Evolutionary conservation across 30 jellyfish, hydroid and myxozoan species (phyloP).

Genomic region (Catostylus mosaicus): DNA sequence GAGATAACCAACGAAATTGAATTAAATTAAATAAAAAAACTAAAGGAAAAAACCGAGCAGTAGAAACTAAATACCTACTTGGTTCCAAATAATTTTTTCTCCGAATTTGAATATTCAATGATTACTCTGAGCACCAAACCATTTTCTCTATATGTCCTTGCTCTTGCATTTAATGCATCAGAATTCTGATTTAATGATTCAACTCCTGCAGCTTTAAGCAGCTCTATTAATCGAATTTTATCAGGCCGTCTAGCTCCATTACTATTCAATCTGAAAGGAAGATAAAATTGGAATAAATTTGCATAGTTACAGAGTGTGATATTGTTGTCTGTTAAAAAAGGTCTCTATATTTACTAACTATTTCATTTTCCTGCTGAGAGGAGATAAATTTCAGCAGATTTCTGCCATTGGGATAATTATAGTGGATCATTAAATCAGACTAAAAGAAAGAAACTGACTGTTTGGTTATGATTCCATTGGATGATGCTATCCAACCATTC

Average conservation of each 20-base stretch:
- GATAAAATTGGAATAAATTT: not conserved
- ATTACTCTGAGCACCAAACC: constrained; percentile 83
- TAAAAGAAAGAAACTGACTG: constrained; percentile 31
- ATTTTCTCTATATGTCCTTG: constrained; percentile 85
- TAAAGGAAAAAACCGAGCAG: too few species aligned
- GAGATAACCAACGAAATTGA: too few species aligned
- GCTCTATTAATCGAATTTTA: constrained; percentile 71
- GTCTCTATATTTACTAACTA: too few species aligned
- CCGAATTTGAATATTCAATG: constrained; percentile 80
- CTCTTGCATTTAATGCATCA: constrained; percentile 83
- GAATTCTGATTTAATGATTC: constrained; percentile 58
- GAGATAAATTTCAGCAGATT: too few species aligned
- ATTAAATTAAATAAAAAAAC: too few species aligned
- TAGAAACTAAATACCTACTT: constrained; percentile 58
- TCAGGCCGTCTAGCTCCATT: constrained; percentile 56
- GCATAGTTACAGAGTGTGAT: not conserved
- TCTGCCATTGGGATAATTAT: too few species aligned
- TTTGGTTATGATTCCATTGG: constrained; percentile 53
- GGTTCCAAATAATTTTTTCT: constrained; percentile 70
- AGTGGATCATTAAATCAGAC: not conserved
- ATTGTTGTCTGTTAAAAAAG: too few species aligned
- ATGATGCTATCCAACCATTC: constrained; percentile 75
- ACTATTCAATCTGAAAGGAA: constrained; percentile 53
- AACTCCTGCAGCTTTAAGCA: constrained; percentile 76
- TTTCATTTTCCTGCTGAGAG: too few species aligned